Base-by-base conservation (phyloP, 2,888 invertebrate species). In the Hydrotaea diabolus region DNA sequence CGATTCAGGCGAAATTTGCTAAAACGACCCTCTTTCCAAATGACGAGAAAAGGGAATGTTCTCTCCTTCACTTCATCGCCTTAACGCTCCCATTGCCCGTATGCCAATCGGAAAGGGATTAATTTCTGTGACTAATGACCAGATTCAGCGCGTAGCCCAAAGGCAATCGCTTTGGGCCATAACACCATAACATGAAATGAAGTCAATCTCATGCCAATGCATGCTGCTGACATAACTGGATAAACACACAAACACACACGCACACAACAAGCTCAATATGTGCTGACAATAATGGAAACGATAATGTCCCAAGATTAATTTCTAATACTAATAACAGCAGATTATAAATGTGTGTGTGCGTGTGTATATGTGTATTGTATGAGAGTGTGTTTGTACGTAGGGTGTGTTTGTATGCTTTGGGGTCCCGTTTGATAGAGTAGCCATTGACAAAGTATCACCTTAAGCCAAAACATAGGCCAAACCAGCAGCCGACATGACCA, bases 291-390 rank as follows among this genome's bases (percentile, higher is more conserved):
- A 75, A 26, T 57, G 55, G 69, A 74, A 75, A 69, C 46, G 43
- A 69, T 80, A 80, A 80, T 75, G 66, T 66, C 19, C 43, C 23
- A 26, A 59, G 69, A 75, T 80, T 80, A 80, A 69, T 80, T 43
- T n/a, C 31, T 59, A 59, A 62, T 57, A 39, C 74, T 62, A 59
- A 74, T 74, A 59, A 59, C 26, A 43, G 2, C 43, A 62, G 74
- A 74, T 74, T 62, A 62, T 43, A 19, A 59, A 2, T 21, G 23
- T 59, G 9, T 26, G 5, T 23, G 19, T 55, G 7, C 15, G n/a
- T 23, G 21, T 46, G 21, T n/a, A n/a, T n/a, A n/a, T n/a, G n/a
- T n/a, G n/a, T n/a, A n/a, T n/a, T n/a, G n/a, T n/a, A n/a, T n/a
- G n/a, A n/a, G n/a, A n/a, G 15, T n/a, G 46, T 36, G 39, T 39